phyloP scores from a whole-genome alignment of 2,888 invertebrate genomes.

The Ectemnius lituratus region DNA sequence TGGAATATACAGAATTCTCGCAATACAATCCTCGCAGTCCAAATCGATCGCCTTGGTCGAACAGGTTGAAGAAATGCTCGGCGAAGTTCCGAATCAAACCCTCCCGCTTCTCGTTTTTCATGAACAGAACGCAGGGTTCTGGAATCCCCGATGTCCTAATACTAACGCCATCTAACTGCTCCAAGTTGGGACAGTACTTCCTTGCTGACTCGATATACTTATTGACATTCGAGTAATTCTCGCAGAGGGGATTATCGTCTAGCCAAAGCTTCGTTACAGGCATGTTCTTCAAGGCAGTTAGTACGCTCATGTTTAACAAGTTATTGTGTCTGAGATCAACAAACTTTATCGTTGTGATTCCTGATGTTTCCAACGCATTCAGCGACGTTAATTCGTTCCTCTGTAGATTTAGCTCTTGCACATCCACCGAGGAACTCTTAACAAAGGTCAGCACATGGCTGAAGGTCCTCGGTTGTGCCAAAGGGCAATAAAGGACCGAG shows the following conservation, averaged over 20 bases:
- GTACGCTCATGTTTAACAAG: conserved; percentile 62
- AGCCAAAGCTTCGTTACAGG: conserved; percentile 80
- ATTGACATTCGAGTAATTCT: conserved; percentile 81
- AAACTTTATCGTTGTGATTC: conserved; percentile 61
- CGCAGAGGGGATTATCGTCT: conserved; percentile 86
- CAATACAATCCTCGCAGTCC: conserved; percentile 82
- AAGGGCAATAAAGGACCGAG: conserved; percentile 75
- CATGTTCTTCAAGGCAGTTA: conserved; percentile 74
- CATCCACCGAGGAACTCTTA: conserved; percentile 59
- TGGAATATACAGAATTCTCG: conserved; percentile 82
- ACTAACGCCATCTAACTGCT: conserved; percentile 80
- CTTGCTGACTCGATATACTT: conserved; percentile 81
- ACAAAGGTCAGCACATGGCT: conserved; percentile 76
- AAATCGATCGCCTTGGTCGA: conserved; percentile 82
- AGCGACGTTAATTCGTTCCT: conserved; percentile 65
- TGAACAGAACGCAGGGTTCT: conserved; percentile 54
- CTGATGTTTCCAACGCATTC: conserved; percentile 54
- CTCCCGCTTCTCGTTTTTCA: conserved; percentile 49
- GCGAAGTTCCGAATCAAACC: conserved; percentile 82
- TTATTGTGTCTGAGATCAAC: conserved; percentile 73
- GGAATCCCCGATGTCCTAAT: conserved; percentile 61
- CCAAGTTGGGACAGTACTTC: conserved; percentile 79
- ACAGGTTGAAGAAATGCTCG: conserved; percentile 83
- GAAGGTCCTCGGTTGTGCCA: conserved; percentile 79
- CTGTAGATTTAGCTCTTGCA: conserved; percentile 67